These are phyloP conservation scores for Platycheirus albimanus DNA, from an alignment of 2,888 invertebrate species.

Conservation along the genomic window DNA sequence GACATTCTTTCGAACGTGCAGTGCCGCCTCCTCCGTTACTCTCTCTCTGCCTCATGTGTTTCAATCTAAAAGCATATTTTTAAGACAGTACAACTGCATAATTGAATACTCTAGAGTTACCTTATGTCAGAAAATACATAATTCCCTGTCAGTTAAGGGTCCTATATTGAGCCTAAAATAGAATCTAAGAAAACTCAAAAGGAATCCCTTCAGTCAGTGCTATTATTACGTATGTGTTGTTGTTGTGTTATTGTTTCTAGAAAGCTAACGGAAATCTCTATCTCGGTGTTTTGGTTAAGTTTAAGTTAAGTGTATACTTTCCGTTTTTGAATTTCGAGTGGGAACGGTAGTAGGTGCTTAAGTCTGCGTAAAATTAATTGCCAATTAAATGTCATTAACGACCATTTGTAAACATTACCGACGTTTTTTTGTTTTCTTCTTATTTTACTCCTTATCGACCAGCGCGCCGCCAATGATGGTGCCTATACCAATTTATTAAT, in stretches of 20 bases:
- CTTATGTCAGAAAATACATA: background rate
- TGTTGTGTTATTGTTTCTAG: background rate
- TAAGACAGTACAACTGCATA: background rate
- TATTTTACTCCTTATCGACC: background rate
- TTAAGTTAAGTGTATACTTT: background rate
- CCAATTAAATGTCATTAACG: conserved; percentile 20
- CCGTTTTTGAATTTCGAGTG: background rate
- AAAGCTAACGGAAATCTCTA: background rate
- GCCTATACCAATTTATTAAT: conserved; percentile 13
- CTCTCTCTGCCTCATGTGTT: background rate
- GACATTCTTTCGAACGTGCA: background rate
- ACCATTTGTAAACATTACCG: background rate
- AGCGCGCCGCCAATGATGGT: conserved; percentile 17
- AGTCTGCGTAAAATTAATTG: conserved; percentile 10
- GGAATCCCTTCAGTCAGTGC: background rate
- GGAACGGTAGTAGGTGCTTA: too few relatives aligned
- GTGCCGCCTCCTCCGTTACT: too few relatives aligned
- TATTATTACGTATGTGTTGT: too few relatives aligned
- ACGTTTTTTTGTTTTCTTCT: background rate
- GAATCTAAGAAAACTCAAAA: too few relatives aligned
- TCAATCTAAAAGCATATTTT: too few relatives aligned
- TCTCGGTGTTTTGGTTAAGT: too few relatives aligned
- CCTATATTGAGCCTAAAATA: too few relatives aligned
- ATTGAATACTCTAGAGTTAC: background rate
- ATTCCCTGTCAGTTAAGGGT: background rate